Evolutionary conservation across 1,140 invertebrate genomes (phyloP).

Genomic region (Antheraea mylitta): DNA sequence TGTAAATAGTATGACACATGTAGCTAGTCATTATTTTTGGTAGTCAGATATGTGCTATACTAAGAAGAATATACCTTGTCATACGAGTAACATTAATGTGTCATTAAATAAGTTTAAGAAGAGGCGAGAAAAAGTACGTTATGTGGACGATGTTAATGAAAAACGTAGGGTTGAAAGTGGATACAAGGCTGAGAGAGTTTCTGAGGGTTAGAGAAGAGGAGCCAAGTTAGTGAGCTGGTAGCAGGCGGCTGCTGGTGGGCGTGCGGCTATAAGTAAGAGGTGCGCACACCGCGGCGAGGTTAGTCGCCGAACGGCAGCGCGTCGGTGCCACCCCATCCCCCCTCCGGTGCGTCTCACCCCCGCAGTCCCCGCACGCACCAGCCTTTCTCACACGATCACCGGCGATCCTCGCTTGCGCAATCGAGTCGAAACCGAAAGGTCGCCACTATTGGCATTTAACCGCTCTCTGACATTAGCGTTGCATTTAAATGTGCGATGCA

Average conservation of each 20-base stretch:
- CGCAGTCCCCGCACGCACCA: slow-evolving; percentile 46
- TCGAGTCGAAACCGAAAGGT: slow-evolving; percentile 69
- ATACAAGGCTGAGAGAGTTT: slow-evolving; percentile 2
- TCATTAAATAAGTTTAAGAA: not conserved
- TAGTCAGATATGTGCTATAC: too few species aligned
- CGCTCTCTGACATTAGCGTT: slow-evolving; percentile 76
- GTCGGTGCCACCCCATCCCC: slow-evolving; percentile 52
- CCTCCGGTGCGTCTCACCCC: slow-evolving; percentile 55
- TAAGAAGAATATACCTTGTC: too few species aligned
- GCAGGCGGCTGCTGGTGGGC: slow-evolving; percentile 37
- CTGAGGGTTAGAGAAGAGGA: slow-evolving; percentile 14
- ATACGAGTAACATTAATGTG: too few species aligned
- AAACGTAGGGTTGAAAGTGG: not conserved
- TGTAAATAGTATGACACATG: too few species aligned
- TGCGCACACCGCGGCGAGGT: slow-evolving; percentile 65
- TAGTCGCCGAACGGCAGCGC: slow-evolving; percentile 69
- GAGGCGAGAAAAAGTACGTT: not conserved
- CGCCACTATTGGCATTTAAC: slow-evolving; percentile 74
- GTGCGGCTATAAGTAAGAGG: slow-evolving; percentile 71
- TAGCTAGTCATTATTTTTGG: too few species aligned
- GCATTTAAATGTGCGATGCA: slow-evolving; percentile 74
- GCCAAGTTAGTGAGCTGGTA: slow-evolving; percentile 5
- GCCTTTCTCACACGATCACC: slow-evolving; percentile 66
- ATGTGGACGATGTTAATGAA: not conserved
- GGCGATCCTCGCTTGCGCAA: slow-evolving; percentile 73